phyloP scores from a whole-genome alignment of 2,113 vertebrate genomes.

The Prochilodus magdalenae region DNA sequence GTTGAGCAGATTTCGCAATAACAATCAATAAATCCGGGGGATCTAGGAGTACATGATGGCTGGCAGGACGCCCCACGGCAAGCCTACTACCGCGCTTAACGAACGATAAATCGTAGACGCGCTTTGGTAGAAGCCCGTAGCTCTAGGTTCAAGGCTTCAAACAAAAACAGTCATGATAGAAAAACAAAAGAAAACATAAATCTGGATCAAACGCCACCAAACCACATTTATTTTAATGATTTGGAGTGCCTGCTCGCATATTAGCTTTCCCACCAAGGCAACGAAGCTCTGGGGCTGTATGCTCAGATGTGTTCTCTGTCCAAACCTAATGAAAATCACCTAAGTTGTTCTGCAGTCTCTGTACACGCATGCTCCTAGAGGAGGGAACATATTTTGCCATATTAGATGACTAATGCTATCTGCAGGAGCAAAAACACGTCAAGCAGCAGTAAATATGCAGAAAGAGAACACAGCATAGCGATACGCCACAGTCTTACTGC shows the following conservation, averaged over 20 bases:
- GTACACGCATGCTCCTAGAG: background rate
- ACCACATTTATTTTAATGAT: slow-evolving; percentile 47
- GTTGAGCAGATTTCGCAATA: slow-evolving; percentile 63
- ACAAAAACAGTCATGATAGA: slow-evolving; percentile 10
- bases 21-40: slow-evolving; percentile 67
- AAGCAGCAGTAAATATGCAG: too few relatives aligned
- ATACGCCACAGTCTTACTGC: too few relatives aligned
- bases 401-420: background rate
- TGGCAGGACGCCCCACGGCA: slow-evolving; percentile 62
- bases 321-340: background rate
- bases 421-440: background rate
- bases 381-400: background rate
- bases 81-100: slow-evolving; percentile 43
- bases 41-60: slow-evolving; percentile 51
- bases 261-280: background rate
- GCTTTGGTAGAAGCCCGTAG: slow-evolving; percentile 15
- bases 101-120: slow-evolving; percentile 58
- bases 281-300: background rate
- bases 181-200: slow-evolving; percentile 21
- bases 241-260: background rate
- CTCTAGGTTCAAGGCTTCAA: slow-evolving; percentile 6
- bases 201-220: slow-evolving; percentile 32
- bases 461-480: too few relatives aligned
- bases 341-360: background rate
- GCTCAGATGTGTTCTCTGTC: background rate